phyloP scores from a whole-genome alignment of 2,888 invertebrate genomes.

The Hedya salicella region DNA sequence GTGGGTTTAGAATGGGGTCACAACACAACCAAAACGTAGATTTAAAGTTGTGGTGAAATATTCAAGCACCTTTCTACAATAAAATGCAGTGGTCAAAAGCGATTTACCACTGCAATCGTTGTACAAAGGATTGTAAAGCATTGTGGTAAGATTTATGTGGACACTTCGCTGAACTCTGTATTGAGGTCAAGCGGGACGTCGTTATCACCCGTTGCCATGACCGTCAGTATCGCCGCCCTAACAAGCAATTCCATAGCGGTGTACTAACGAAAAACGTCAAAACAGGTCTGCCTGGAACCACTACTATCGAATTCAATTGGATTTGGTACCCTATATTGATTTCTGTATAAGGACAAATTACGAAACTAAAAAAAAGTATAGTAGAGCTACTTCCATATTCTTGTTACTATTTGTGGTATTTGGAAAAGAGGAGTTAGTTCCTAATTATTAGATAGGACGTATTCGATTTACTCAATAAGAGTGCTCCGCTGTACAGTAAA shows the following conservation, averaged over 20 bases:
- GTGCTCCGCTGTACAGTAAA: not conserved
- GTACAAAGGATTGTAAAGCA: constrained; percentile 32
- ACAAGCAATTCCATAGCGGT: constrained; percentile 6
- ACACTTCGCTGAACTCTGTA: constrained; percentile 31
- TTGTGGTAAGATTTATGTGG: constrained; percentile 39
- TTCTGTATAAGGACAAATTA: no score
- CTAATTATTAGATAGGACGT: no score
- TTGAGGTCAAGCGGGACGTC: constrained; percentile 37
- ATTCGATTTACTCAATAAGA: not conserved
- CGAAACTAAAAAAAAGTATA: no score
- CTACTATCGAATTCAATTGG: no score
- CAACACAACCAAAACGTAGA: not conserved
- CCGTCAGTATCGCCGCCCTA: constrained; percentile 20
- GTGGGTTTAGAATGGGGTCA: not conserved
- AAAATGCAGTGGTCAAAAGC: constrained; percentile 28
- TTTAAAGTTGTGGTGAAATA: not conserved
- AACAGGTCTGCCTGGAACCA: not conserved
- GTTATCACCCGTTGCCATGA: constrained; percentile 16
- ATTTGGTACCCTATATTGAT: no score
- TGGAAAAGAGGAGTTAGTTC: no score
- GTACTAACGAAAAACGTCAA: not conserved
- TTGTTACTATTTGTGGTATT: no score
- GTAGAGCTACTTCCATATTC: no score
- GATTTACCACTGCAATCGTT: constrained; percentile 22
- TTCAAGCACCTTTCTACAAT: constrained; percentile 5